Evolutionary conservation across 2,797 vertebrate species (phyloP).

Genomic region (Sebastes oblongus): DNA sequence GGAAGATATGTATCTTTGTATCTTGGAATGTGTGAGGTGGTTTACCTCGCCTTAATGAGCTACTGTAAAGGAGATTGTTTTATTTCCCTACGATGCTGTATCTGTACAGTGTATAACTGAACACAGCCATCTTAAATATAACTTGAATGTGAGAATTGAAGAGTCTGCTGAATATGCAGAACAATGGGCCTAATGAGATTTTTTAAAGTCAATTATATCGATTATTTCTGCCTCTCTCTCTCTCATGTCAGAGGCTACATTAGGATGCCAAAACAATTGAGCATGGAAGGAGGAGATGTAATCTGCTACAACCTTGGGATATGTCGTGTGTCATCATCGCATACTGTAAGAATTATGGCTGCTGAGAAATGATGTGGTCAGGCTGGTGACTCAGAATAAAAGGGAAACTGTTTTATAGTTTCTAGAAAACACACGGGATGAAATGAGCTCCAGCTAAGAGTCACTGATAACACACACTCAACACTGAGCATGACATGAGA

Average conservation of each 20-base stretch:
- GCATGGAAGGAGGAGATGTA: conserved; percentile 30
- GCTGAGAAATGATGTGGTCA: background rate
- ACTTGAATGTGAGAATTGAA: background rate
- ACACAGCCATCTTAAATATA: background rate
- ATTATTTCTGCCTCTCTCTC: conserved; percentile 60
- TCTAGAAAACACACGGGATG: too few species aligned
- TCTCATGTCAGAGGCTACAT: conserved; percentile 51
- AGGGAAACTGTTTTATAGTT: too few species aligned
- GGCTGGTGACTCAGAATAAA: background rate
- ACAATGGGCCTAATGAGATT: conserved; percentile 46
- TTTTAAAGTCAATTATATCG: conserved; percentile 57
- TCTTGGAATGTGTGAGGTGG: background rate
- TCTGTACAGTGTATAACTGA: background rate
- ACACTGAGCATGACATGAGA: background rate
- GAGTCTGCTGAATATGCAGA: conserved; percentile 35
- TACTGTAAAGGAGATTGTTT: background rate
- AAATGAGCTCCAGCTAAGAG: too few species aligned
- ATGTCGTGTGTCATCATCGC: background rate
- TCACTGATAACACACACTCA: background rate
- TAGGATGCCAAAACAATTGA: conserved; percentile 59
- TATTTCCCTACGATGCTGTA: background rate
- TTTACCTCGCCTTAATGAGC: too few species aligned
- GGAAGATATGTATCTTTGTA: background rate
- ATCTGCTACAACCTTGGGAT: conserved; percentile 24
- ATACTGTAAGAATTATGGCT: background rate